Conservation (phyloP, 2,113 vertebrate genomes). For the Chiloscyllium plagiosum region DNA sequence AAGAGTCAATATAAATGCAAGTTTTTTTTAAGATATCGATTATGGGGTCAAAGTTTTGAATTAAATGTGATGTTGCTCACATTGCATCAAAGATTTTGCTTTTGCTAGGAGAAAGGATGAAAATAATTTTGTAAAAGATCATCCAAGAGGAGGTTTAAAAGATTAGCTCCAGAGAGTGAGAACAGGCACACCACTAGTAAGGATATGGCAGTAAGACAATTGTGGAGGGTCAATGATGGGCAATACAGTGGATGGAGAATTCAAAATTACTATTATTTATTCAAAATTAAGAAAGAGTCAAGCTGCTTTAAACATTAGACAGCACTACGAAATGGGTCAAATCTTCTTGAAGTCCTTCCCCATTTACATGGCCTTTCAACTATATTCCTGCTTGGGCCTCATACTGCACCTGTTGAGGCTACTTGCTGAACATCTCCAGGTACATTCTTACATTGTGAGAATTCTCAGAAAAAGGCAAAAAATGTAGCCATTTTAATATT, state of each 20-base stretch:
- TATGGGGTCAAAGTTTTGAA: neutral
- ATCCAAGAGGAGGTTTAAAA: neutral
- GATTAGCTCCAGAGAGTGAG: neutral
- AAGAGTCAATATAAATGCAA: neutral
- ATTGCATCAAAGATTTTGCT: neutral
- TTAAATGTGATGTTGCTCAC: neutral
- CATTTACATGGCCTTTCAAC: neutral
- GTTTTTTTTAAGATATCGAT: neutral
- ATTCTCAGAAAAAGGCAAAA: neutral
- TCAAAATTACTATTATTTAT: neutral
- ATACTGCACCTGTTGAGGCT: neutral
- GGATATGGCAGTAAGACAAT: neutral
- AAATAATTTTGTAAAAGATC: neutral
- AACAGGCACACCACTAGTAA: neutral
- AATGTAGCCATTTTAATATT: neutral
- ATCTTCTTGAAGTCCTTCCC: neutral
- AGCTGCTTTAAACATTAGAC: neutral
- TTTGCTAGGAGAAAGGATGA: neutral
- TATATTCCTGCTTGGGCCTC: neutral
- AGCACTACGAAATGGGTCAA: neutral
- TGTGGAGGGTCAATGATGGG: neutral
- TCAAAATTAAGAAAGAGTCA: too few relatives aligned
- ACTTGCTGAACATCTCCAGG: neutral
- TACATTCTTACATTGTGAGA: neutral
- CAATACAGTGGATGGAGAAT: neutral